Base-by-base conservation (phyloP, 2,888 invertebrate species). In the Pherbina coryleti region DNA sequence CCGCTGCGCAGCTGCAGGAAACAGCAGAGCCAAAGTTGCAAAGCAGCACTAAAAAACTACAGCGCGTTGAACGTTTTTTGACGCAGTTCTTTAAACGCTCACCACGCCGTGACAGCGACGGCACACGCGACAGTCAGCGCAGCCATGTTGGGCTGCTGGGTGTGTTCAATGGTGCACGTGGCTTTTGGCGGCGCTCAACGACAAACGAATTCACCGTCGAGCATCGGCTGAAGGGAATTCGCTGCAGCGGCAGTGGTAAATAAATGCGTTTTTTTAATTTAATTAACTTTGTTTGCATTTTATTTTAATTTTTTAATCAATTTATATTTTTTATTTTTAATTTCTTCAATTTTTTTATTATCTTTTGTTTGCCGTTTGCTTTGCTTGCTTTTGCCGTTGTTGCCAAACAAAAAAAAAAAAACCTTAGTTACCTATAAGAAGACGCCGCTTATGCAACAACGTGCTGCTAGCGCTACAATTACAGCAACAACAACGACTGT, bases 371-470 rank as follows among this genome's bases (percentile, higher is more conserved):
- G 34, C 62, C 34, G 53, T 55, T 80, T 74, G 60, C 53, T 80
- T 77, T 78, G 76, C 70, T 80, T 78, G 73, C 76, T 57, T 17
- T 53, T 72, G 37, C 60, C 28, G 17, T 25, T 28, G 28, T 11
- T 31, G 64, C 34, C 19, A 28, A 55, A 37, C 4, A 37, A 44
- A 44, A 44, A 44, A 78, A 76, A 75, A 76, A 73, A 44, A 44
- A 44, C 92, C 94, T 94, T 95, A 92, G 95, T 96, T 90, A 95
- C 96, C 85, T 96, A 95, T 93, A 96, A 95, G 93, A 94, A 94
- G 90, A 92, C 92, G 84, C 91, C 92, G 85, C 82, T 81, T 64
- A 79, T 84, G 80, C 83, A 83, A 75, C 82, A 79, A 80, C 79
- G 79, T 67, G 49, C 80, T 67, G 69, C 71, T 72, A 78, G 34